A percentile compares a stretch with the other conserved stretches of the same genome.
phyloP scores from a whole-genome alignment of 2,113 vertebrate species.

The Triplophysa rosa region DNA sequence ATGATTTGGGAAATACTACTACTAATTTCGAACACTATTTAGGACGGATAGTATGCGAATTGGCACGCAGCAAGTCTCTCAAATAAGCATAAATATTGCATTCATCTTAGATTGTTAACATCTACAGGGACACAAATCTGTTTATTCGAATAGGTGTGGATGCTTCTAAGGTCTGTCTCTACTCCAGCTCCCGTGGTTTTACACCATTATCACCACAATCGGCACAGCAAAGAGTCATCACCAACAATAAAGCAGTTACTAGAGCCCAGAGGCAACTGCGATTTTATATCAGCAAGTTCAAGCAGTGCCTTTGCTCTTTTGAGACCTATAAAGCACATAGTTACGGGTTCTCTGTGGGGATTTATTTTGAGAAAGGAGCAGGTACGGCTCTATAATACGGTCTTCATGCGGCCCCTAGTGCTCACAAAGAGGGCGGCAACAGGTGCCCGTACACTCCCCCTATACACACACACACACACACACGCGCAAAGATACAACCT shows the following conservation, averaged over 20 bases:
- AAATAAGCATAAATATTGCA: slow-evolving; percentile 1
- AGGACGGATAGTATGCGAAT: too few species aligned
- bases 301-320: slow-evolving; percentile 44
- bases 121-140: neutral
- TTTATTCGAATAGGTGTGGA: neutral
- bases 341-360: slow-evolving; percentile 2
- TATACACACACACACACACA: neutral
- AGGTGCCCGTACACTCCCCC: neutral
- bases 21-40: too few species aligned
- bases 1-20: too few species aligned
- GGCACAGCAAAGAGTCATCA: slow-evolving; percentile 1
- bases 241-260: slow-evolving; percentile 20
- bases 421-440: slow-evolving; percentile 33
- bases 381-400: slow-evolving; percentile 28
- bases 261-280: slow-evolving; percentile 34
- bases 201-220: neutral
- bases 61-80: too few species aligned
- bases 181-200: too few species aligned
- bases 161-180: neutral
- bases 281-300: slow-evolving; percentile 52
- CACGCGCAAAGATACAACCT: neutral
- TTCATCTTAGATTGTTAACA: neutral
- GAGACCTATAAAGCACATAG: slow-evolving; percentile 39
- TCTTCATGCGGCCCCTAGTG: slow-evolving; percentile 54
- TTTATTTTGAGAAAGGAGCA: slow-evolving; percentile 10